Evolutionary conservation across 2,888 invertebrate genomes (phyloP).

Genomic region (Leistus spinibarbis): DNA sequence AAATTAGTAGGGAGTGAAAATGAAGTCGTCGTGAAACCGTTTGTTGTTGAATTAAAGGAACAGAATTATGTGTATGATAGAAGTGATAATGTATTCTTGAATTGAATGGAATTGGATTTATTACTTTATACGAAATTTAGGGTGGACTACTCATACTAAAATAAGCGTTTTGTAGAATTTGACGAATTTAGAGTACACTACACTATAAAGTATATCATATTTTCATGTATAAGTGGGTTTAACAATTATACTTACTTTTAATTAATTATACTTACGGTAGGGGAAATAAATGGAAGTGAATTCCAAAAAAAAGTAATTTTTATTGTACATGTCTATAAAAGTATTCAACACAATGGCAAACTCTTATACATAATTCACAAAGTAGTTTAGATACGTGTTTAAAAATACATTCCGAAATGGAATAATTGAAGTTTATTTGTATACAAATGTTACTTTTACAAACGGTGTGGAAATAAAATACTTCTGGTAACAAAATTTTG

Average conservation of each 20-base stretch:
- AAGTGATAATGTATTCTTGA: not conserved
- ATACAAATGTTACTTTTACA: not conserved
- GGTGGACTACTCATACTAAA: too few species aligned
- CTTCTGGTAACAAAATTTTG: not conserved
- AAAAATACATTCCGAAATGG: not conserved
- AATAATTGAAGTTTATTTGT: not conserved
- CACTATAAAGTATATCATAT: too few species aligned
- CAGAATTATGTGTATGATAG: not conserved
- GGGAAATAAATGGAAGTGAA: not conserved
- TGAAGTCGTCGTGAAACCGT: not conserved
- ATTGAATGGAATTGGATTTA: not conserved
- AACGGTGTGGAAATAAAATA: not conserved
- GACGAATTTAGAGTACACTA: too few species aligned
- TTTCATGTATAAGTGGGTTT: too few species aligned
- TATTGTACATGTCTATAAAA: conserved; percentile 35
- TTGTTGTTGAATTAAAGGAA: not conserved
- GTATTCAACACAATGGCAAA: conserved; percentile 15
- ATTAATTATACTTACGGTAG: too few species aligned
- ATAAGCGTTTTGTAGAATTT: too few species aligned
- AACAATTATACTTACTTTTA: too few species aligned
- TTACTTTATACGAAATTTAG: too few species aligned
- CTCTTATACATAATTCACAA: not conserved
- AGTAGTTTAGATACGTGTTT: not conserved
- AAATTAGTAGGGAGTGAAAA: not conserved
- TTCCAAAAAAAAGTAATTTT: conserved; percentile 25